A percentile compares a stretch with the other conserved stretches of the same genome.
phyloP scores from a whole-genome alignment of 35 echinoderm and acorn worm species.

The Heliocidaris tuberculata region DNA sequence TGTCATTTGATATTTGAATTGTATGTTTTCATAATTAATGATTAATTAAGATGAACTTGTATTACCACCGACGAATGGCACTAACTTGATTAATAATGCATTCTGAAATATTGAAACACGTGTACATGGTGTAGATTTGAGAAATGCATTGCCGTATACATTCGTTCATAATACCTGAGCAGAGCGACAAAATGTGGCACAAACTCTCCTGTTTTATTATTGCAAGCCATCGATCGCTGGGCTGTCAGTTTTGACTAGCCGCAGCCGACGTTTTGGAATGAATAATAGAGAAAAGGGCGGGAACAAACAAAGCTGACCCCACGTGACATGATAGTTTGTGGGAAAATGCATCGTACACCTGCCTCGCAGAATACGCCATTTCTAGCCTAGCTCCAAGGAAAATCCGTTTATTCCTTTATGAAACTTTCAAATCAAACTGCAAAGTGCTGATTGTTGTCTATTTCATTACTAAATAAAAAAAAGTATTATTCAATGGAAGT shows the following conservation, averaged over 20 bases:
- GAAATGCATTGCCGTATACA: background rate
- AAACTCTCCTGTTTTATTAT: background rate
- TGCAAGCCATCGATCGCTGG: background rate
- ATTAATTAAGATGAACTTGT: background rate
- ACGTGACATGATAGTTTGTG: conserved; percentile 9
- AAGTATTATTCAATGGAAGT: too few relatives aligned
- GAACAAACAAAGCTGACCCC: background rate
- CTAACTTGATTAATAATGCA: background rate
- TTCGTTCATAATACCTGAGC: background rate
- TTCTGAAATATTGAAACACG: background rate
- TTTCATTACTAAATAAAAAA: too few relatives aligned
- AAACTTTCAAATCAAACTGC: too few relatives aligned
- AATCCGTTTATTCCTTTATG: background rate
- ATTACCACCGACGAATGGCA: background rate
- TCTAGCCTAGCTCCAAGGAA: background rate
- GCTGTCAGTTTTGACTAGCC: background rate
- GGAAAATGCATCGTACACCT: background rate
- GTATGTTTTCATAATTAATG: background rate
- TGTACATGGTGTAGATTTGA: background rate
- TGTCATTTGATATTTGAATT: background rate
- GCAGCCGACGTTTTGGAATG: background rate
- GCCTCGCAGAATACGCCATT: background rate
- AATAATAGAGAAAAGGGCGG: background rate
- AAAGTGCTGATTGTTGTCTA: too few relatives aligned
- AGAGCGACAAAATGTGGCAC: background rate